A percentile compares a stretch with the other conserved stretches of the same genome.
phyloP scores from a whole-genome alignment of 2,113 vertebrate genomes.

The Raja brachyura region DNA sequence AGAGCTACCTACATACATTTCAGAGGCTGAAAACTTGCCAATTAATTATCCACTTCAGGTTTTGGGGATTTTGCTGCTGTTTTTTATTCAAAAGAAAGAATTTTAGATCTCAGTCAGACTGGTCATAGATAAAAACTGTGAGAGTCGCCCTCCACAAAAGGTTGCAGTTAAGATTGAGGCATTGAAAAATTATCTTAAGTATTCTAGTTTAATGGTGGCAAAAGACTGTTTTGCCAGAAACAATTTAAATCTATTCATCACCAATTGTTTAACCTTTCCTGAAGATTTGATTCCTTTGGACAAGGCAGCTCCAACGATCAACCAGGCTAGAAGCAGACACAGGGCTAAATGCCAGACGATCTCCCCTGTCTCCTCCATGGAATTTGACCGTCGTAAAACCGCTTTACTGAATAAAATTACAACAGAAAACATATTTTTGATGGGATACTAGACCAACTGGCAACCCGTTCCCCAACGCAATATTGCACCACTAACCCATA shows the following conservation, averaged over 20 bases:
- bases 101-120: neutral
- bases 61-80: neutral
- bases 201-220: neutral
- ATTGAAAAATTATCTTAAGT: neutral
- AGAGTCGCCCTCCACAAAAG: neutral
- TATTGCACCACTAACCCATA: too few species aligned
- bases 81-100: neutral
- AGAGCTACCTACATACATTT: neutral
- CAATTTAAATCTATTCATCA: neutral
- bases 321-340: conserved; percentile 77
- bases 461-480: too few species aligned
- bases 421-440: neutral
- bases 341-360: conserved; percentile 91
- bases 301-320: conserved; percentile 66
- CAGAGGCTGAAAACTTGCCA: neutral
- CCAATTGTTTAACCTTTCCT: conserved; percentile 72
- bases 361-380: conserved; percentile 73
- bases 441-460: neutral
- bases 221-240: neutral
- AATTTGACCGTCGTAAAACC: conserved; percentile 68
- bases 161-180: neutral
- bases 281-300: conserved; percentile 92
- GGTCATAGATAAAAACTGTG: neutral
- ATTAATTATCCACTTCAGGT: neutral
- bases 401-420: conserved; percentile 57